A percentile compares a stretch with the other conserved stretches of the same genome.
Conservation (phyloP, 2,888 invertebrate species). For the Dyspetes luteomarginatus region DNA sequence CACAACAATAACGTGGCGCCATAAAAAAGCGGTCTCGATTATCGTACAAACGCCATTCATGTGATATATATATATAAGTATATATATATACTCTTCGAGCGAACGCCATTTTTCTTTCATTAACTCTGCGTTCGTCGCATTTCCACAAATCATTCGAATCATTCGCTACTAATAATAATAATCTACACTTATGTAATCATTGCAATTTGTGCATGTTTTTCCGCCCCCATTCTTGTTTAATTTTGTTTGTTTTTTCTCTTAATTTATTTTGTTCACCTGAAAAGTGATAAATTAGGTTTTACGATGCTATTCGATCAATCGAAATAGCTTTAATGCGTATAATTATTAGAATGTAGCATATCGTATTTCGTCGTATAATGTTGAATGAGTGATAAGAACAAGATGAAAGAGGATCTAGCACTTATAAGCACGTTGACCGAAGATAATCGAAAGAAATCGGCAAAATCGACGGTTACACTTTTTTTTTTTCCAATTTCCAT, state of each 20-base stretch:
- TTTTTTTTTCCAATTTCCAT: neutral
- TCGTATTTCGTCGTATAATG: slow-evolving; percentile 60
- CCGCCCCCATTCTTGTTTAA: neutral
- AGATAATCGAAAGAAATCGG: neutral
- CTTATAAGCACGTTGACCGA: slow-evolving; percentile 24
- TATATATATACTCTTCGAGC: slow-evolving; percentile 29
- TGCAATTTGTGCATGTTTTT: slow-evolving; percentile 54
- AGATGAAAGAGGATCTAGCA: slow-evolving; percentile 15
- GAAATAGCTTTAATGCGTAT: slow-evolving; percentile 59
- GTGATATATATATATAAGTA: slow-evolving; percentile 45
- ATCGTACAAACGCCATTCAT: slow-evolving; percentile 60
- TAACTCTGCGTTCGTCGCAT: neutral
- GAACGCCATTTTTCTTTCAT: slow-evolving; percentile 1
- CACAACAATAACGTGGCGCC: neutral
- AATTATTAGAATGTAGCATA: slow-evolving; percentile 65
- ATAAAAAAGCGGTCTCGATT: slow-evolving; percentile 52
- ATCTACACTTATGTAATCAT: slow-evolving; percentile 29
- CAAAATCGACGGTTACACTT: too few species aligned
- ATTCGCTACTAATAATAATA: slow-evolving; percentile 12
- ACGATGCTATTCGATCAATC: slow-evolving; percentile 62
- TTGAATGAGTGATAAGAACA: slow-evolving; percentile 44
- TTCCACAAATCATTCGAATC: slow-evolving; percentile 17
- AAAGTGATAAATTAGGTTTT: slow-evolving; percentile 77
- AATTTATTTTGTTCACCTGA: slow-evolving; percentile 66
- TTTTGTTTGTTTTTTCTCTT: slow-evolving; percentile 52